Evolutionary conservation across 2,113 vertebrate genomes (phyloP), one percentile per base, ranked within the genome.

Genomic region (Chamaetylas fuelleborni): DNA sequence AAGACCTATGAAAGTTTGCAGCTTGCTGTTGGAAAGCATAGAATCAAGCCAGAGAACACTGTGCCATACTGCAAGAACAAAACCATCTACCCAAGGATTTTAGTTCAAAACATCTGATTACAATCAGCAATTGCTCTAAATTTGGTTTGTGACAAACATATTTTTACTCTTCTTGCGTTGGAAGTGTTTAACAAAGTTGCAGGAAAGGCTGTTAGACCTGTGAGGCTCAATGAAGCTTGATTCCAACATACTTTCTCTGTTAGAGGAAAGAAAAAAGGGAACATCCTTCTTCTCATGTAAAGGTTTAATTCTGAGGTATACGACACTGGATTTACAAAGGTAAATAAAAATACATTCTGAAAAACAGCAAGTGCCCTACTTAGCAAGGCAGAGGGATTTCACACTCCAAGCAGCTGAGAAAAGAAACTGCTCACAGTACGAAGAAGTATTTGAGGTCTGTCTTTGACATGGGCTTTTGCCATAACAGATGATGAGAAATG

Each of bases 291-390:
- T 86, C 81, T 92, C 33, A 38, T 19, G 56, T 34, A 71, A 80
- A 77, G 60, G 86, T 92, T 93, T 95, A 94, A 88, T 90, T 92
- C 54, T 36, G 79, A 92, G 58, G 54, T 87, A 71, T 14, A 43
- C 0, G 24, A 79, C 36, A 43, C n/a, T 23, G 31, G 48, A 65
- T 80, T 90, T 92, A 95, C 74, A 94, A 34, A 86, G 34, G 64
- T 61, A 70, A 92, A 77, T 88, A 9, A 86, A 87, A 86, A 65
- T 24, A 42, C 54, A 57, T 61, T 83, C 58, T 66, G 67, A 88
- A 45, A 82, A 90, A 80, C 31, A 88, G 54, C 12, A 16, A 65
- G n/a, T 14, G 19, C 29, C 50, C 67, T 72, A 47, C 40, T 67
- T 56, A 54, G 24, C 51, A 64, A 72, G 36, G 57, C 53, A 84